Evolutionary conservation across 2,888 invertebrate species (phyloP).

Genomic region (Lasioglossum zephyrum): DNA sequence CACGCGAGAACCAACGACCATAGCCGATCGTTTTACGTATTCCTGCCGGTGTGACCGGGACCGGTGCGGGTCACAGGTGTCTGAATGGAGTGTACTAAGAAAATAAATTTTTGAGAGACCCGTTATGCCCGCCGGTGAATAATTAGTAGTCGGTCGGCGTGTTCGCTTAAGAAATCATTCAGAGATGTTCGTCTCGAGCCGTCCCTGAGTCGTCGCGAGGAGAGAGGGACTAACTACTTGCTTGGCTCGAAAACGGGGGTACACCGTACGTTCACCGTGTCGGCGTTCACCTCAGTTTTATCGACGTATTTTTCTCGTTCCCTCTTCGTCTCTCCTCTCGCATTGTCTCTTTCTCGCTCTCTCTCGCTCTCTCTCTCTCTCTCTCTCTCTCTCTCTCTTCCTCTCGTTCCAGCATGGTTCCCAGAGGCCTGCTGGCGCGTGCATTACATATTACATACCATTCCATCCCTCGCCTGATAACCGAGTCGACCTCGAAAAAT

Average conservation of each 20-base stretch:
- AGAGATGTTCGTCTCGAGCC: constrained; percentile 46
- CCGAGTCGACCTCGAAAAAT: constrained; percentile 43
- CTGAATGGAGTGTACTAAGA: constrained; percentile 24
- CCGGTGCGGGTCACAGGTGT: neutral
- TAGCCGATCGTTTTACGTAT: neutral
- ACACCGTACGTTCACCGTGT: constrained; percentile 70
- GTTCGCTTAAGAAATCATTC: constrained; percentile 48
- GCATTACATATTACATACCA: constrained; percentile 39
- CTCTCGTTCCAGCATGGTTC: constrained; percentile 13
- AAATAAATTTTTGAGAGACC: constrained; percentile 50
- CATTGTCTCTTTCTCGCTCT: constrained; percentile 17
- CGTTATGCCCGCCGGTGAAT: constrained; percentile 51
- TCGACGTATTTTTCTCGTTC: constrained; percentile 59
- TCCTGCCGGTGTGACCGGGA: neutral
- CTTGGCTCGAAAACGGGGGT: constrained; percentile 68
- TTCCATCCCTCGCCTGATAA: constrained; percentile 42
- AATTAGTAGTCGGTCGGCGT: constrained; percentile 57
- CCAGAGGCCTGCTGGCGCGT: constrained; percentile 5
- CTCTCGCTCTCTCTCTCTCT: constrained; percentile 22
- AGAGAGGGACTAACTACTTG: constrained; percentile 70
- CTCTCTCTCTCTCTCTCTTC: constrained; percentile 17
- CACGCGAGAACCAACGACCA: neutral
- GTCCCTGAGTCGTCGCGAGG: constrained; percentile 60
- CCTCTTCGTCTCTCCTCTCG: constrained; percentile 18
- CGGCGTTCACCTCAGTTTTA: constrained; percentile 66